Evolutionary conservation across 2,797 vertebrate genomes (phyloP).

Genomic region (Loris lydekkerianus): DNA sequence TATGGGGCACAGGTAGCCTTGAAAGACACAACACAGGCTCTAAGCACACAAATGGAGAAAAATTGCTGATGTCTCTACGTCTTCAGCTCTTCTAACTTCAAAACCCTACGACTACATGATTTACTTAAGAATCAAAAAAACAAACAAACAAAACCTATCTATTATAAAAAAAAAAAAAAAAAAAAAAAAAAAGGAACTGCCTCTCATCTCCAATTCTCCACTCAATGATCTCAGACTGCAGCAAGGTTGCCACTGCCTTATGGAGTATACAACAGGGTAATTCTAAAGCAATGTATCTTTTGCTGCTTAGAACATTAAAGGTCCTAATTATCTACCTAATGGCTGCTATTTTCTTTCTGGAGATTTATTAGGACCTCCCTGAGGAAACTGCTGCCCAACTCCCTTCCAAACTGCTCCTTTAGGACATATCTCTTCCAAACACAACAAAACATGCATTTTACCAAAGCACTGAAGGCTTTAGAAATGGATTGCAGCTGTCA

Average conservation of each 20-base stretch:
- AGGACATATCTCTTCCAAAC: constrained; percentile 41
- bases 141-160: constrained; percentile 28
- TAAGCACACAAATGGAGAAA: neutral
- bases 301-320: constrained; percentile 40
- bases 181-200: neutral
- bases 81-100: constrained; percentile 24
- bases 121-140: constrained; percentile 39
- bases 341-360: neutral
- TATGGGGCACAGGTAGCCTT: neutral
- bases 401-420: constrained; percentile 38
- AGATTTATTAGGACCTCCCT: neutral
- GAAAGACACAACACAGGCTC: neutral
- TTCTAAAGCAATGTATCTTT: constrained; percentile 56
- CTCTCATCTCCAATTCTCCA: constrained; percentile 35
- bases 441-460: constrained; percentile 51
- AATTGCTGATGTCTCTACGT: neutral
- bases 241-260: constrained; percentile 9
- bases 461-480: neutral
- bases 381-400: neutral
- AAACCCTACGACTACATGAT: neutral
- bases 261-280: neutral
- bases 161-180: constrained; percentile 38
- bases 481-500: constrained; percentile 59
- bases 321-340: constrained; percentile 42
- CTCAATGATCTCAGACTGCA: constrained; percentile 28